A percentile compares a stretch with the other conserved stretches of the same genome.
These are phyloP conservation scores for Cichladusa arquata DNA, from an alignment of 2,113 vertebrate species.

Conservation along the genomic window DNA sequence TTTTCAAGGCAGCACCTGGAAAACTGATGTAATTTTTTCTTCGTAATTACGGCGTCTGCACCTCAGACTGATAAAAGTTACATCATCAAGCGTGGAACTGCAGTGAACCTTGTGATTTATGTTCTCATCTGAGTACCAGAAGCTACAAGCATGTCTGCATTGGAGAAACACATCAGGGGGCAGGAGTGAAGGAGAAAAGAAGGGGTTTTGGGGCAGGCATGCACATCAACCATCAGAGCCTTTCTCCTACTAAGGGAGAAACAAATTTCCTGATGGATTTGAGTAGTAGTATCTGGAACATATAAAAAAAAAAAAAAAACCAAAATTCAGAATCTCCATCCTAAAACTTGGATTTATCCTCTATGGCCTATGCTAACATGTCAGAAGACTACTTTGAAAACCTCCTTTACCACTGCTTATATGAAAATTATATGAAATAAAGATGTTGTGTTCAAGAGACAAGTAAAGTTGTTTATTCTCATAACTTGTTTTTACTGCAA, in stretches of 20 bases:
- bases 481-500: not conserved
- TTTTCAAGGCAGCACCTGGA: not conserved
- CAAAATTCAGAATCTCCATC: not conserved
- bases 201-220: not conserved
- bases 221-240: not conserved
- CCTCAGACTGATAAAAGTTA: not conserved
- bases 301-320: not conserved
- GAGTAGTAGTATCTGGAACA: not conserved
- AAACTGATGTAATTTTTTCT: not conserved
- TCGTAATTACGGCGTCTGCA: not conserved
- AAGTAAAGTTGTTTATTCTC: not conserved
- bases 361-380: not conserved
- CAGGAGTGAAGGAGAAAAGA: not conserved
- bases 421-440: not conserved
- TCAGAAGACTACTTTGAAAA: not conserved
- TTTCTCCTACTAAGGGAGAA: not conserved
- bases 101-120: not conserved
- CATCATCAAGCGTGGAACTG: not conserved
- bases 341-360: not conserved
- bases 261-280: not conserved
- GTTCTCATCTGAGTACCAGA: not conserved
- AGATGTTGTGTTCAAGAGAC: not conserved
- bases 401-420: not conserved
- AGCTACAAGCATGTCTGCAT: not conserved
- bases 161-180: not conserved